Evolutionary conservation across 1,140 invertebrate species (phyloP), one percentile per base, ranked within the genome.

Genomic region (Drosophila pandora): DNA sequence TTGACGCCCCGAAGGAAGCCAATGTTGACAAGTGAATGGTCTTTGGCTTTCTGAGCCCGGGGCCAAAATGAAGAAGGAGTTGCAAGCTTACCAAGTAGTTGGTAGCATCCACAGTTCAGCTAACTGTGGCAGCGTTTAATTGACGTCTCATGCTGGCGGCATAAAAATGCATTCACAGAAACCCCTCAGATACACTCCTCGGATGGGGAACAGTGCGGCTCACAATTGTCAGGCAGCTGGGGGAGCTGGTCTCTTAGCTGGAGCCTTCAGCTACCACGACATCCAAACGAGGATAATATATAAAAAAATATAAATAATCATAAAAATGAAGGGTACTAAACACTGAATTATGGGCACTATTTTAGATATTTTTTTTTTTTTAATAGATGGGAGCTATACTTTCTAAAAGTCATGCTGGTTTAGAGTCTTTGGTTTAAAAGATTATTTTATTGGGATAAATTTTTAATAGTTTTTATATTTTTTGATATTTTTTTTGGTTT

Each of bases 21-120:
- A 69, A 69, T 69, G 72, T 75, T 75, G 72, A 75, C 72, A 75
- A 75, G 72, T 75, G 73, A 76, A 76, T 75, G 73, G 73, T 76
- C 67, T 76, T 75, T 76, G 62, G 73, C 72, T 76, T 76, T 76
- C 72, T n/a, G 61, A 68, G 73, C 71, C 73, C 59, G 54, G 25
- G 71, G 72, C 71, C 49, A 67, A 39, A 59, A 37, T 48, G 34
- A n/a, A 55, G 60, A 8, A 21, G 67, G 45, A 41, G 52, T 13
- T 22, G 17, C 17, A 0, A 41, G 61, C 17, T 49, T 8, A n/a
- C n/a, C n/a, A n/a, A 39, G 61, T 28, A 67, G 60, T 53, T 70
- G 65, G 67, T 70, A 69, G 67, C 52, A 69, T 69, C 65, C 50
- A 69, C 65, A 56, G 65, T 68, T 57, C 65, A 48, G 62, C 65